phyloP scores from a whole-genome alignment of 2,888 invertebrate genomes.

The Epinotia ramella region DNA sequence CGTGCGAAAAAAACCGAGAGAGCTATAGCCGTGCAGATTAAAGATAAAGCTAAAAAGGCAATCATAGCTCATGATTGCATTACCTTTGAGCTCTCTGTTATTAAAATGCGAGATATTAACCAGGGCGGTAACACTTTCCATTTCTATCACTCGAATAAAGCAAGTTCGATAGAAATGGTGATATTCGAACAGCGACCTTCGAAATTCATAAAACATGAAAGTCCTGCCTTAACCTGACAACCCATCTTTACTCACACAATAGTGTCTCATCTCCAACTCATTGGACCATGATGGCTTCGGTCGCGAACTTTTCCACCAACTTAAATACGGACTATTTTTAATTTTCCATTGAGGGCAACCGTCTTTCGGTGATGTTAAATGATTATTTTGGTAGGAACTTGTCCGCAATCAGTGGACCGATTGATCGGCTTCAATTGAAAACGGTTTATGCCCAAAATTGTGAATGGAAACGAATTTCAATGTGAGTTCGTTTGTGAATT shows the following conservation, averaged over 20 bases:
- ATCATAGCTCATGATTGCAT: no score
- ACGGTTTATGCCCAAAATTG: conserved; percentile 11
- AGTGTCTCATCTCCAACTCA: background rate
- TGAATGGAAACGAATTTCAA: conserved; percentile 17
- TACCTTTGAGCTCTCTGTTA: no score
- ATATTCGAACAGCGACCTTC: background rate
- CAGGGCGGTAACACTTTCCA: background rate
- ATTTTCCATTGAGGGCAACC: background rate
- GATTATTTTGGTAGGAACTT: conserved; percentile 14
- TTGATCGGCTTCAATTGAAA: conserved; percentile 23
- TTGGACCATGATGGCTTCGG: background rate
- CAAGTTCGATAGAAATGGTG: background rate
- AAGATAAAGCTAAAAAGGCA: no score
- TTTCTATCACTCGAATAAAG: background rate
- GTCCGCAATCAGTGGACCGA: conserved; percentile 11
- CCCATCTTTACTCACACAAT: background rate
- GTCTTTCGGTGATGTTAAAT: background rate
- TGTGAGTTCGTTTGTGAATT: conserved; percentile 21
- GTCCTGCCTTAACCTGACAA: background rate
- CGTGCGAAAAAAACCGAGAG: no score
- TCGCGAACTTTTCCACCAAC: background rate
- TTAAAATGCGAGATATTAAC: no score
- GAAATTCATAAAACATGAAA: background rate
- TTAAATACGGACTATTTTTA: background rate
- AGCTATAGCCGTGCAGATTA: no score